Evolutionary conservation across 2,888 invertebrate genomes (phyloP).

Genomic region (Geotrupes spiniger): DNA sequence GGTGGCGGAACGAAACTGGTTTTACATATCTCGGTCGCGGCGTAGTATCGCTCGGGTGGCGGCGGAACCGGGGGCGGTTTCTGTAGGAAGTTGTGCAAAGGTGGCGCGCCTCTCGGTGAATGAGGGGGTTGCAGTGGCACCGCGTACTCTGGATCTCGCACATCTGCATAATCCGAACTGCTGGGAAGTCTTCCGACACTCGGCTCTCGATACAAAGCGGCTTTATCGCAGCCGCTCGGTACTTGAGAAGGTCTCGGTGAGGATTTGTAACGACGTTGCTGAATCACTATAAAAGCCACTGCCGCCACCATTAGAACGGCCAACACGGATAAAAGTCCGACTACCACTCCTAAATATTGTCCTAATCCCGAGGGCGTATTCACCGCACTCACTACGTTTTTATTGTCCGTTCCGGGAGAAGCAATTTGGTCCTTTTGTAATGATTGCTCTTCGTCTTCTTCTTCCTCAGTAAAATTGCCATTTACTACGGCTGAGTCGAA

Average conservation of each 20-base stretch:
- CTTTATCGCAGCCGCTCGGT: slow-evolving; percentile 46
- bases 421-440: slow-evolving; percentile 38
- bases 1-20: slow-evolving; percentile 47
- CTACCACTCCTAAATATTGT: slow-evolving; percentile 47
- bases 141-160: slow-evolving; percentile 62
- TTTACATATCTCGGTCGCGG: slow-evolving; percentile 66
- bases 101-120: slow-evolving; percentile 53
- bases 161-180: slow-evolving; percentile 48
- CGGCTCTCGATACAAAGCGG: slow-evolving; percentile 48
- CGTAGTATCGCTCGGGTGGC: slow-evolving; percentile 69
- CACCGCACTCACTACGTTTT: slow-evolving; percentile 45
- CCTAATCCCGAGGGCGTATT: slow-evolving; percentile 43
- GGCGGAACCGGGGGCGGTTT: slow-evolving; percentile 65
- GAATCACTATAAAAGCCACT: slow-evolving; percentile 44
- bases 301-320: slow-evolving; percentile 46
- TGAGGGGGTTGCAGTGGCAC: slow-evolving; percentile 57
- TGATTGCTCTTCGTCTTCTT: slow-evolving; percentile 32
- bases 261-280: slow-evolving; percentile 45
- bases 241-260: slow-evolving; percentile 41
- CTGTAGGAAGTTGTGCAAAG: slow-evolving; percentile 58
- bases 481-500: slow-evolving; percentile 65
- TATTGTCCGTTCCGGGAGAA: slow-evolving; percentile 34
- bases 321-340: slow-evolving; percentile 44
- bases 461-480: slow-evolving; percentile 47
- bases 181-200: slow-evolving; percentile 39